Base-by-base conservation (phyloP, 35 echinoderm and acorn worm species). In the Apostichopus californicus region DNA sequence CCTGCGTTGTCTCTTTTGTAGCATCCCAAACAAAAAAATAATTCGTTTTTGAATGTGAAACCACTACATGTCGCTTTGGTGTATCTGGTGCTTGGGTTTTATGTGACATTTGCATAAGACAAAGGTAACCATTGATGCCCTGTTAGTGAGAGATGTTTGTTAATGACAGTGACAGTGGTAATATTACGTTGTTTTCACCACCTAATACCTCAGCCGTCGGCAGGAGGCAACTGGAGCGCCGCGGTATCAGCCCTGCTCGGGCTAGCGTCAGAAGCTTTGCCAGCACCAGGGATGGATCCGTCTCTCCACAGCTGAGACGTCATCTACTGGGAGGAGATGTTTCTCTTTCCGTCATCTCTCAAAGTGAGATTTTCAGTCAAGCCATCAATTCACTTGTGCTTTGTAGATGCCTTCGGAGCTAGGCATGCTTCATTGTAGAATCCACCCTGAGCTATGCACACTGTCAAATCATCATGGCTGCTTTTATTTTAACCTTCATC, bases 311-410 rank as follows among this genome's bases (percentile, higher is more conserved):
- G 60, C 86, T 65, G 15, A 54, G 86, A 46, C 86, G 59, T 65
- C 86, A 88, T 23, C 22, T 88, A 28, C 54, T 90, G 68, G 77
- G 89, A 90, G 89, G 89, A 15, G 71, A 90, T 90, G 46, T 56
- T 5, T 90, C 71, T 22, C 46, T 90, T 8, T 90, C 77, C 6
- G 77, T 79, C 46, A 90, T 90, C 25, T 56, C 75, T 77, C 77
- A 77, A 90, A 90, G 77, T 90, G 71, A 90, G 77, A 59, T 90
- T 90, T 55, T 55, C 77, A n/a, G 34, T 77, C 54, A 78, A 3
- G 18, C 21, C 24, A 52, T 5, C 7, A n/a, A 18, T 0, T 18
- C 1, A 26, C 2, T 79, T 14, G 15, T 83, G 56, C 52, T 83
- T 54, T 54, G 17, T 20, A 56, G 13, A 8, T 54, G 80, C 52